phyloP scores from a whole-genome alignment of 2,113 vertebrate species.

The Oncorhynchus masou region DNA sequence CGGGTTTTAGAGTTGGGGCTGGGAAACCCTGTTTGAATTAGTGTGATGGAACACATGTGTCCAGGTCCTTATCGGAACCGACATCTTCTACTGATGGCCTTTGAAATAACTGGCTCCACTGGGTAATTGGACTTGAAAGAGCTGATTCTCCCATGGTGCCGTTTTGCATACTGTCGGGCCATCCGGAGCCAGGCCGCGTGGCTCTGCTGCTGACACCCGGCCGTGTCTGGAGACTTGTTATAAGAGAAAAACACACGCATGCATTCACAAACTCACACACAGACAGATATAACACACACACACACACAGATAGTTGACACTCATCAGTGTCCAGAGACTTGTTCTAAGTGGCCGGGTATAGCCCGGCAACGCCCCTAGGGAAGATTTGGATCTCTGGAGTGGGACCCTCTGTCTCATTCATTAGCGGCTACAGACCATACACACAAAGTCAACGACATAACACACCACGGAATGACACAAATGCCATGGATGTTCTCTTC shows the following conservation, averaged over 20 bases:
- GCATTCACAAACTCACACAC: neutral
- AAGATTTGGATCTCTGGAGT: neutral
- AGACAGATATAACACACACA: neutral
- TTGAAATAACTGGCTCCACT: slow-evolving; percentile 65
- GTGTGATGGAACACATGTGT: slow-evolving; percentile 76
- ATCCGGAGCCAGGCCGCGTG: neutral
- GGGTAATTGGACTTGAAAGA: slow-evolving; percentile 70
- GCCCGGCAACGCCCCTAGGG: neutral
- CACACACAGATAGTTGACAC: neutral
- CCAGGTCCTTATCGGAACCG: slow-evolving; percentile 59
- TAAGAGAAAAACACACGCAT: slow-evolving; percentile 14
- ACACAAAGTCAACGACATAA: neutral
- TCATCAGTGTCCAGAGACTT: neutral
- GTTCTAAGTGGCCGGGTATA: neutral
- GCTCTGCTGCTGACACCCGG: slow-evolving; percentile 60
- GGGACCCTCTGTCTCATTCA: neutral
- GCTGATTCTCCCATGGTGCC: slow-evolving; percentile 60
- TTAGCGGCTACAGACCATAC: neutral
- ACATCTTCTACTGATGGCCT: slow-evolving; percentile 70
- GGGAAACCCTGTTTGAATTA: slow-evolving; percentile 72
- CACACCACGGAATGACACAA: neutral
- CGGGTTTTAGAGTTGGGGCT: slow-evolving; percentile 23
- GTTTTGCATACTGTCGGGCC: slow-evolving; percentile 48
- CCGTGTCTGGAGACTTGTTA: slow-evolving; percentile 50
- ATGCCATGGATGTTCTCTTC: neutral